Base-by-base conservation (phyloP, 2,888 invertebrate species). In the Aleiodes alternator region DNA sequence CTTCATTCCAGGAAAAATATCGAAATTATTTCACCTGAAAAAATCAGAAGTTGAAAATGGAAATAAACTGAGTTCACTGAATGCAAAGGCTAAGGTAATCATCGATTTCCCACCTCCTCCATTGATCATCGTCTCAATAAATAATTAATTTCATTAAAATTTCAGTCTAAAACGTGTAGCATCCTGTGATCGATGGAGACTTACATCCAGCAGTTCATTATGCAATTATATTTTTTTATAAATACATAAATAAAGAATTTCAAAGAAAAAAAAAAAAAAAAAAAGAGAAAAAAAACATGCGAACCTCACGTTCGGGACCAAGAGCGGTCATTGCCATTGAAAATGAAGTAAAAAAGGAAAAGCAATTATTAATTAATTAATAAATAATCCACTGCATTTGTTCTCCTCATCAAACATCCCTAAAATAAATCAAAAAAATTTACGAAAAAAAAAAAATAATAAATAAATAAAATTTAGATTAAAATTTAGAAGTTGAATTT, bases 111-210 rank as follows among this genome's bases (percentile, higher is more conserved):
- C 12, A 23, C 1, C 12, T 50, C 34, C 50, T 61, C 66, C n/a
- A 16, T 12, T n/a, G 53, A 55, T 43, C 0, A 14, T 59, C 9
- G 29, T 31, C 23, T 1, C 3, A 75, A 72, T 73, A 6, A 50
- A 8, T 23, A 50, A 55, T 64, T 78, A 59, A 48, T 69, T 16
- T 59, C 8, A 7, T 51, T 16, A 57, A 14, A 69, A 23, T 82
- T 82, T 4, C 81, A 87, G 87, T 87, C 86, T 43, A 87, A 85
- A 80, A 84, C 84, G n/a, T 87, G 86, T 73, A 79, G 53, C 66
- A 74, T 87, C 72, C 81, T 87, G 78, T 87, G 83, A 86, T 83
- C 75, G 51, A 76, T 57, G 71, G 76, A 72, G 77, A 69, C 78
- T 72, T 69, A 69, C 51, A 55, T 56, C 57, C 56, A 51, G 50